Evolutionary conservation across 1,140 invertebrate species (phyloP), one percentile per base, ranked within the genome.

Genomic region (Calosoma granatense): DNA sequence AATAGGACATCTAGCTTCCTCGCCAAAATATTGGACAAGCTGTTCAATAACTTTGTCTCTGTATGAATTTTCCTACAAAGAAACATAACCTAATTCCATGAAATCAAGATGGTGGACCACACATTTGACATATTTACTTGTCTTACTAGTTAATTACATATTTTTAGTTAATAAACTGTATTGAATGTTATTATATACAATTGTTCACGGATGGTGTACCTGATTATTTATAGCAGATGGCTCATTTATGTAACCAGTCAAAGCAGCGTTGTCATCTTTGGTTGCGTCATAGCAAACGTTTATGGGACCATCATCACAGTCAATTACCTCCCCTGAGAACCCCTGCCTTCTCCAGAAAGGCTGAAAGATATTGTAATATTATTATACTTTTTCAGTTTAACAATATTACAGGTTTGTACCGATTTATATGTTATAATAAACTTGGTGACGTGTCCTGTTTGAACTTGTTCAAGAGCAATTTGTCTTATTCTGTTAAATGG

Each of bases 11-110:
- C 59, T 51, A 20, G 63, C 64, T 52, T 56, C 55, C 14, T 55
- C 26, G 20, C 65, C 65, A 17, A 62, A 64, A 59, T 61, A 59
- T 51, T 55, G 3, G 0, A 41, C 20, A 21, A 67, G 39, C 19
- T 62, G 57, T 14, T 53, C 2, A n/a, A 67, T 53, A 55, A 65
- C 22, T 56, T 26, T 2, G 6, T 47, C 22, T 54, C 36, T 14
- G 41, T 20, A 43, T 3, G 26, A 41, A 20, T 17, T 17, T 41
- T 41, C 41, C n/a, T n/a, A n/a, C n/a, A n/a, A n/a, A n/a, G n/a
- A n/a, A n/a, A n/a, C n/a, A n/a, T n/a, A n/a, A n/a, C n/a, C n/a
- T n/a, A n/a, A n/a, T n/a, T n/a, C n/a, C n/a, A n/a, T n/a, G n/a
- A n/a, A n/a, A n/a, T n/a, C n/a, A n/a, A n/a, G n/a, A n/a, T n/a